A percentile compares a stretch with the other conserved stretches of the same genome.
Conservation (phyloP, 2,797 vertebrate genomes). For the Falco naumanni region DNA sequence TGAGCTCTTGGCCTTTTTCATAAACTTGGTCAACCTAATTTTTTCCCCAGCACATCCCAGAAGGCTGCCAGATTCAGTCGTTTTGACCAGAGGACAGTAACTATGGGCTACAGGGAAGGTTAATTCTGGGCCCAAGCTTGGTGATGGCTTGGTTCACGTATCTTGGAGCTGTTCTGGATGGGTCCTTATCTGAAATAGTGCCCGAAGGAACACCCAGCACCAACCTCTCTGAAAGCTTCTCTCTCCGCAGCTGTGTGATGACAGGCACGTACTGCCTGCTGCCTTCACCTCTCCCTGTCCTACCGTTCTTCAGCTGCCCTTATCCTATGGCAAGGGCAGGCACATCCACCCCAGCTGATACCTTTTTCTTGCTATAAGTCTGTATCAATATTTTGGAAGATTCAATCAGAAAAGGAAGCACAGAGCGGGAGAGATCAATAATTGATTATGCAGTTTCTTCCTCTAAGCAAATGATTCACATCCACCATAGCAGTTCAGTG, state of each 20-base stretch:
- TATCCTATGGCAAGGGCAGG: neutral
- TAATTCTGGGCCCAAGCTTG: neutral
- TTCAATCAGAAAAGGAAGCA: conserved; percentile 52
- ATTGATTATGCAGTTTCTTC: conserved; percentile 55
- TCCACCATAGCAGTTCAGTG: neutral
- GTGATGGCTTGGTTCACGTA: fast-evolving
- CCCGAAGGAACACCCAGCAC: neutral
- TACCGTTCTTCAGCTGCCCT: neutral
- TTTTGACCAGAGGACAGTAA: neutral
- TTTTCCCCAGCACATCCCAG: neutral
- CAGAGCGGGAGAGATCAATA: conserved; percentile 39
- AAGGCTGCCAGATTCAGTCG: neutral
- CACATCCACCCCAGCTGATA: neutral
- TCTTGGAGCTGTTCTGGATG: neutral
- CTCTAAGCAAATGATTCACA: neutral
- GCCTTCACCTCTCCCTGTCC: neutral
- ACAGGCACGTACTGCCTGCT: neutral
- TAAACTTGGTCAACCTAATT: neutral
- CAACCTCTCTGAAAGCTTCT: neutral
- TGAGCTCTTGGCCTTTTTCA: neutral
- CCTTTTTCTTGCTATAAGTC: neutral
- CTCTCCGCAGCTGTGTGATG: neutral
- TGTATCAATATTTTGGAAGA: conserved; percentile 41
- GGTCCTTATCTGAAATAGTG: neutral
- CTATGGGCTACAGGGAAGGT: neutral